Evolutionary conservation across 1,140 invertebrate species (phyloP).

Genomic region (Idris sp.): DNA sequence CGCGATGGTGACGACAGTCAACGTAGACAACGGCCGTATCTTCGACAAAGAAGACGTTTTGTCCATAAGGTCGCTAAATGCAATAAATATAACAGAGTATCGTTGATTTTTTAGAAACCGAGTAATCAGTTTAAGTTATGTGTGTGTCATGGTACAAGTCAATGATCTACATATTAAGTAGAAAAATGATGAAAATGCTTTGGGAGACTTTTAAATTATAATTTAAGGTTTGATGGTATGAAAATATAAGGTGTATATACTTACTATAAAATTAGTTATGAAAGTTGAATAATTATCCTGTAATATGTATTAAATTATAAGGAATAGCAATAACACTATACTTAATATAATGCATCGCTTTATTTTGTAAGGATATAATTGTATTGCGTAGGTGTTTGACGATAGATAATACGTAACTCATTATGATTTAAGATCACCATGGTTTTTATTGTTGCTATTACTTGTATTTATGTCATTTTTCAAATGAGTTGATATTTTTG

Average conservation of each 20-base stretch:
- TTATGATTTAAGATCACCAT: slow-evolving; percentile 26
- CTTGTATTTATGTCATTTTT: slow-evolving; percentile 5
- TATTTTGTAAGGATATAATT: slow-evolving; percentile 52
- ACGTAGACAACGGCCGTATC: slow-evolving; percentile 49
- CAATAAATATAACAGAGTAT: slow-evolving; percentile 8
- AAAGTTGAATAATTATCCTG: slow-evolving; percentile 50
- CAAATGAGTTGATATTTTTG: background rate
- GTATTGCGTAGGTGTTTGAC: slow-evolving; percentile 42
- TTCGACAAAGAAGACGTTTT: slow-evolving; percentile 45
- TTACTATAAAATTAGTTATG: slow-evolving; percentile 44
- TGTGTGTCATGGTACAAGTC: no score
- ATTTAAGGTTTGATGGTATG: no score
- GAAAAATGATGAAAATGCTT: background rate
- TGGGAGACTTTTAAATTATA: background rate
- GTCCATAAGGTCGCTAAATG: slow-evolving; percentile 16
- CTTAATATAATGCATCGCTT: slow-evolving; percentile 50
- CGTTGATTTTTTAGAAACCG: no score
- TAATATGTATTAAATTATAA: slow-evolving; percentile 53
- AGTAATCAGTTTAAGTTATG: no score
- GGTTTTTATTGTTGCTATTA: background rate
- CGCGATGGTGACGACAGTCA: slow-evolving; percentile 64
- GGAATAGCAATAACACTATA: slow-evolving; percentile 39
- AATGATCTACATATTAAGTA: slow-evolving; percentile 1
- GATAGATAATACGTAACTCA: slow-evolving; percentile 33
- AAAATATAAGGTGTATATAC: no score